phyloP scores from a whole-genome alignment of 2,888 invertebrate genomes.

The Nemapogon koenigi region DNA sequence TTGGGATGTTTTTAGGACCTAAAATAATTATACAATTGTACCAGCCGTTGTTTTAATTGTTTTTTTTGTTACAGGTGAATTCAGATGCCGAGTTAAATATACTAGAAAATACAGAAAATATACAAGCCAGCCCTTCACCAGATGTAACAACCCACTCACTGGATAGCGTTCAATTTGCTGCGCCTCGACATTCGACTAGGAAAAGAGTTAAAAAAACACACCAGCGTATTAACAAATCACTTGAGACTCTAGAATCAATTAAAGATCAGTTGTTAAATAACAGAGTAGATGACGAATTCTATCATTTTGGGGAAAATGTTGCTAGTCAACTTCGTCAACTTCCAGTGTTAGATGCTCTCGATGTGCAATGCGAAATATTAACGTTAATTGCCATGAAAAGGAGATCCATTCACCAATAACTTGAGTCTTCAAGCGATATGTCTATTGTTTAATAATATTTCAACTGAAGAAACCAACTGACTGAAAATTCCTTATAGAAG shows the following conservation, averaged over 20 bases:
- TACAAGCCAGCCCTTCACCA: not conserved
- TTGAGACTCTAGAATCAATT: conserved; percentile 7
- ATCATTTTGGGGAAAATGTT: conserved; percentile 9
- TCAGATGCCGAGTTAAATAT: not conserved
- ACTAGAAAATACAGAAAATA: not conserved
- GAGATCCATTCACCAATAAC: no score
- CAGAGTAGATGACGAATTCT: conserved; percentile 10
- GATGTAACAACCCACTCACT: not conserved
- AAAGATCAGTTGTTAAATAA: conserved; percentile 7
- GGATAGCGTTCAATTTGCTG: not conserved
- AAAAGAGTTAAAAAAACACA: not conserved
- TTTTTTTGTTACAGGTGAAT: not conserved
- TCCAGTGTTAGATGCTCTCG: conserved; percentile 8
- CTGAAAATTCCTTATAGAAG: no score
- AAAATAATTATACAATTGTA: conserved; percentile 1
- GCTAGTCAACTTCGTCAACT: conserved; percentile 11
- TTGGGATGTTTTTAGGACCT: conserved; percentile 5
- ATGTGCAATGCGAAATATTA: conserved; percentile 11
- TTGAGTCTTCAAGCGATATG: no score
- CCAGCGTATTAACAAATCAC: conserved; percentile 4
- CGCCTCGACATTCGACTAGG: not conserved
- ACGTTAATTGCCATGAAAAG: no score
- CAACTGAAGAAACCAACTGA: no score
- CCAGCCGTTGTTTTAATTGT: not conserved
- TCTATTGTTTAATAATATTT: no score